Percentiles rank a stretch among this genome's conserved stretches.
phyloP scores from a whole-genome alignment of 2,888 invertebrate species.

The Brenthis hecate region DNA sequence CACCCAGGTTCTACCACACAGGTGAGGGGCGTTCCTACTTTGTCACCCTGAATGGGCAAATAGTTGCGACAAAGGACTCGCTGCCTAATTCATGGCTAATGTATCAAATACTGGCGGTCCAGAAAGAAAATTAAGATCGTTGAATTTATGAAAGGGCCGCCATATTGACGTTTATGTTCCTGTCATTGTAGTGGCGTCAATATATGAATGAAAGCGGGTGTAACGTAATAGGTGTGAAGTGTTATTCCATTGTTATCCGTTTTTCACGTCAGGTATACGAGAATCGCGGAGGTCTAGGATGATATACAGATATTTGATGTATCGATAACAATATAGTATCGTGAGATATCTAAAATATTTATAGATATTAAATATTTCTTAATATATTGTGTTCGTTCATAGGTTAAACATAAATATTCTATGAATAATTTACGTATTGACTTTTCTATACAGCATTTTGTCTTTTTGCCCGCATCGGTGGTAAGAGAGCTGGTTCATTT shows the following conservation, averaged over 20 bases:
- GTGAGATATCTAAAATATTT: too few species aligned
- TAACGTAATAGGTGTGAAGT: slow-evolving; percentile 81
- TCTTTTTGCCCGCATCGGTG: too few species aligned
- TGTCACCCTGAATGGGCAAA: slow-evolving; percentile 63
- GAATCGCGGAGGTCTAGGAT: slow-evolving; percentile 54
- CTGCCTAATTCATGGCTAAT: slow-evolving; percentile 79
- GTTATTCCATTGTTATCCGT: slow-evolving; percentile 64
- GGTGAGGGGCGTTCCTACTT: slow-evolving; percentile 73
- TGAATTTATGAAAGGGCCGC: slow-evolving; percentile 56
- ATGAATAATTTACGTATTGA: too few species aligned
- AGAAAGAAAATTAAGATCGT: slow-evolving; percentile 54
- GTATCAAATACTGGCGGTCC: slow-evolving; percentile 68
- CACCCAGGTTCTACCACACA: slow-evolving; percentile 78
- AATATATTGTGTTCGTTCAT: too few species aligned
- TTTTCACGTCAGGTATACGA: slow-evolving; percentile 61
- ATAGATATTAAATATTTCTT: too few species aligned
- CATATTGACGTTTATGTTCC: slow-evolving; percentile 76
- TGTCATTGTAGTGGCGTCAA: slow-evolving; percentile 77
- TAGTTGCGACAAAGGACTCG: slow-evolving; percentile 59
- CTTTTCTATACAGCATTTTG: too few species aligned
- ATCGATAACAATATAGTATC: slow-evolving; percentile 16
- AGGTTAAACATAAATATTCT: too few species aligned
- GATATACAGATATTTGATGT: slow-evolving; percentile 52
- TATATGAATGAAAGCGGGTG: slow-evolving; percentile 70
- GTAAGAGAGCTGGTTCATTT: too few species aligned